Evolutionary conservation across 2,797 vertebrate species (phyloP), one percentile per base, ranked within the genome.

Genomic region (Sylvia borin): DNA sequence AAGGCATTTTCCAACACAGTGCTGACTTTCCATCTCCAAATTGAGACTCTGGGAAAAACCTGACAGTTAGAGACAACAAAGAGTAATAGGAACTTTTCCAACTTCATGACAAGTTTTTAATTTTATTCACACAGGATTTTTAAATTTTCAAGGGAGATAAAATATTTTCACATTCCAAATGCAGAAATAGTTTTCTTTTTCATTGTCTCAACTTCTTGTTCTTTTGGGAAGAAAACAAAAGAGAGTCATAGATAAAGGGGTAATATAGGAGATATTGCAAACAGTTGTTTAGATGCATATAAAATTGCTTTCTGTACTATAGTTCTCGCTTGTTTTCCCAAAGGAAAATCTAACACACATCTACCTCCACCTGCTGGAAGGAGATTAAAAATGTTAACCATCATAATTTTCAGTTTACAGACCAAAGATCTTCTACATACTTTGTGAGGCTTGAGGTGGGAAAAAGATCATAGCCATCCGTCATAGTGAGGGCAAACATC

Each of bases 351-450:
- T 55, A 82, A 36, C 73, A 92, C 96, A 86, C 71, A 66, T 94
- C 90, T 96, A 93, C 85, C 96, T 96, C 96, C 96, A 97, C 94
- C 95, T 97, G 91, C 95, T 96, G 96, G 96, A 96, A 94, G 92
- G 70, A 94, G 88, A 95, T 94, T 94, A 81, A 85, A 96, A 95
- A 90, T 70, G 79, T 93, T 85, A 92, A 62, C 5, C 3, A 31
- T 66, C 70, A 68, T 38, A 62, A 78, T 83, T 84, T 93, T 81
- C 27, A 83, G 50, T 11, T 67, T 64, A 32, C 3, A 12, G 16
- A 47, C 48, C 32, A 38, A 88, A 66, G 29, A 21, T 55, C 19
- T 51, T 61, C 18, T 66, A 34, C 12, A 32, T 34, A 16, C 47
- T 68, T 43, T 40, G 26, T 84, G n/a, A 88, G 36, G 19, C 32